Conservation (phyloP, 1,140 invertebrate species). For the Drosophila dunni region DNA sequence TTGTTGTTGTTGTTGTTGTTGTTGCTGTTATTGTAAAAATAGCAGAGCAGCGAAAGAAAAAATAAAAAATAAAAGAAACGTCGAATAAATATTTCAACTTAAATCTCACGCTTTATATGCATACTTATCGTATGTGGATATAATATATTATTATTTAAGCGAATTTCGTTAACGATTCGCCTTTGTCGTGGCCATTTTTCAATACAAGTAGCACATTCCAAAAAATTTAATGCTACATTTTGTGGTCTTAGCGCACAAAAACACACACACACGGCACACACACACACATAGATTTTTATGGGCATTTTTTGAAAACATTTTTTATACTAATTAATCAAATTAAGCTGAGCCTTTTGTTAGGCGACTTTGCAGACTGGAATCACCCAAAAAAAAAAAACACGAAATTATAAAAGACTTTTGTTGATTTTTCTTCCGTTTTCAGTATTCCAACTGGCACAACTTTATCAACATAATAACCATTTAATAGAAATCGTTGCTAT, state of each 20-base stretch:
- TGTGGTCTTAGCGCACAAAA: constrained; percentile 16
- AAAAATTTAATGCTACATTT: constrained; percentile 51
- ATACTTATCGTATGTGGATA: constrained; percentile 44
- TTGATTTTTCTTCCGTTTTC: constrained; percentile 28
- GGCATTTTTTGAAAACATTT: constrained; percentile 60
- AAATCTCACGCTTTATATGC: constrained; percentile 71
- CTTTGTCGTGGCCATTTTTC: constrained; percentile 70
- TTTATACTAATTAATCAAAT: constrained; percentile 80
- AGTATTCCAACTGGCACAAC: neutral
- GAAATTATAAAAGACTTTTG: constrained; percentile 16
- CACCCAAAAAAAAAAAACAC: constrained; percentile 14
- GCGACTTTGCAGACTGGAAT: constrained; percentile 35
- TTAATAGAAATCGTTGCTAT: neutral
- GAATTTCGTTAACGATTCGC: constrained; percentile 52
- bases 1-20: constrained; percentile 36
- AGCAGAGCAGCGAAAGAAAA: constrained; percentile 35
- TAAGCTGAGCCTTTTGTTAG: constrained; percentile 74
- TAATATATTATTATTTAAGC: constrained; percentile 48
- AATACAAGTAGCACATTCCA: constrained; percentile 80
- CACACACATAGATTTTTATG: constrained; percentile 40
- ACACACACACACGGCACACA: constrained; percentile 18
- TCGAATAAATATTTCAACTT: constrained; percentile 75
- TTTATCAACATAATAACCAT: neutral
- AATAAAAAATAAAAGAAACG: neutral
- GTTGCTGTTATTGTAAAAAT: constrained; percentile 59